These are phyloP conservation scores for Meriones psammophilus DNA, from an alignment of 2,797 vertebrate genomes.

Conservation along the genomic window DNA sequence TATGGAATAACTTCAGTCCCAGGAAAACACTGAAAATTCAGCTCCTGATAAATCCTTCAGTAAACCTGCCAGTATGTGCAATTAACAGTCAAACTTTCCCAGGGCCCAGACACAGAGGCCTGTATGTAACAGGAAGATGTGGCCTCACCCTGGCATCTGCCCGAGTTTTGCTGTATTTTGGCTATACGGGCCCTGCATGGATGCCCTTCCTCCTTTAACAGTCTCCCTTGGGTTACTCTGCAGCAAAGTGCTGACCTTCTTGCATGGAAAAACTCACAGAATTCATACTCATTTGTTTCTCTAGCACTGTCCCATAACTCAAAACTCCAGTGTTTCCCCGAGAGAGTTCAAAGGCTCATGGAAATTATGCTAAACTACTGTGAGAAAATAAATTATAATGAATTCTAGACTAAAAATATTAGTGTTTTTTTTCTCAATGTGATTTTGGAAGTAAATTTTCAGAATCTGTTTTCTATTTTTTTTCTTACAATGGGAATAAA, in stretches of 20 bases:
- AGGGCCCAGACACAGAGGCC: not conserved
- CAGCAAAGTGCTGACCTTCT: not conserved
- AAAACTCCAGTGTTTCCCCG: not conserved
- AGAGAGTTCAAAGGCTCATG: not conserved
- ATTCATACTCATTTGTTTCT: not conserved
- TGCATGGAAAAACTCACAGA: not conserved
- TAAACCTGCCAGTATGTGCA: not conserved
- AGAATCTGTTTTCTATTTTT: conserved; percentile 31
- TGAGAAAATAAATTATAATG: not conserved
- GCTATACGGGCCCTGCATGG: not conserved
- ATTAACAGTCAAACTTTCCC: not conserved
- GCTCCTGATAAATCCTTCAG: not conserved
- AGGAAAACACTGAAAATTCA: not conserved
- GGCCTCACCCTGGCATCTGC: not conserved
- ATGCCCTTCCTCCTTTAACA: not conserved
- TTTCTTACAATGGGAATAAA: conserved; percentile 9
- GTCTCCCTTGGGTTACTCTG: not conserved
- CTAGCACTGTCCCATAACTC: not conserved
- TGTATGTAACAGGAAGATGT: not conserved
- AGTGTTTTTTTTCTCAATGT: conserved; percentile 32
- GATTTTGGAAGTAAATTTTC: not conserved
- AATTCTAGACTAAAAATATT: conserved; percentile 2
- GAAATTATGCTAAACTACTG: not conserved
- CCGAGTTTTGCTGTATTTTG: not conserved
- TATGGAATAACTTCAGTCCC: not conserved